Evolutionary conservation across 2,113 vertebrate species (phyloP).

Genomic region (Eira barbara): DNA sequence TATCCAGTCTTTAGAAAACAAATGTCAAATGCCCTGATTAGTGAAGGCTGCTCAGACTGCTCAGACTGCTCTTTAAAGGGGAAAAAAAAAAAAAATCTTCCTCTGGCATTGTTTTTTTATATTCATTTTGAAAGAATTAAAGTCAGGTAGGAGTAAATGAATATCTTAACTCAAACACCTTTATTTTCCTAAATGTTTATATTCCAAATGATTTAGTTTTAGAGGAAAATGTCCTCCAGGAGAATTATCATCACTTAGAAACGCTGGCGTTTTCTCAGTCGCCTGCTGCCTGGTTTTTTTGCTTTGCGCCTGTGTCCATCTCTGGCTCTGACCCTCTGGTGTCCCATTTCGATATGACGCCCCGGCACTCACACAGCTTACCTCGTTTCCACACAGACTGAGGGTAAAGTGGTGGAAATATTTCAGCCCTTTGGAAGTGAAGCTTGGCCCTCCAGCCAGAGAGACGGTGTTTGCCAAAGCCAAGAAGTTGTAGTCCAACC

Average conservation of each 20-base stretch:
- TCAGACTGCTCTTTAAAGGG: background rate
- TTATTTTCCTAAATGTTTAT: conserved; percentile 2
- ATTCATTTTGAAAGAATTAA: background rate
- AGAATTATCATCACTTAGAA: background rate
- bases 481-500: conserved; percentile 88
- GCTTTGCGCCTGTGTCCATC: background rate
- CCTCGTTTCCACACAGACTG: conserved; percentile 92
- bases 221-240: background rate
- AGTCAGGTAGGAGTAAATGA: background rate
- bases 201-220: background rate
- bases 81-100: background rate
- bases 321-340: background rate
- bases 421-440: conserved; percentile 92
- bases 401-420: conserved; percentile 92
- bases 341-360: background rate
- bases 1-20: background rate
- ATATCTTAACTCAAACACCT: background rate
- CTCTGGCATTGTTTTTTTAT: background rate
- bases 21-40: background rate
- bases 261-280: background rate
- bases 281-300: too few relatives aligned
- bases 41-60: background rate
- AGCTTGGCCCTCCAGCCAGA: conserved; percentile 86
- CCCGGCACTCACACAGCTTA: conserved; percentile 66
- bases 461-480: conserved; percentile 79